Base-by-base conservation (phyloP, 2,888 invertebrate species). In the Monoplex corrugatus region DNA sequence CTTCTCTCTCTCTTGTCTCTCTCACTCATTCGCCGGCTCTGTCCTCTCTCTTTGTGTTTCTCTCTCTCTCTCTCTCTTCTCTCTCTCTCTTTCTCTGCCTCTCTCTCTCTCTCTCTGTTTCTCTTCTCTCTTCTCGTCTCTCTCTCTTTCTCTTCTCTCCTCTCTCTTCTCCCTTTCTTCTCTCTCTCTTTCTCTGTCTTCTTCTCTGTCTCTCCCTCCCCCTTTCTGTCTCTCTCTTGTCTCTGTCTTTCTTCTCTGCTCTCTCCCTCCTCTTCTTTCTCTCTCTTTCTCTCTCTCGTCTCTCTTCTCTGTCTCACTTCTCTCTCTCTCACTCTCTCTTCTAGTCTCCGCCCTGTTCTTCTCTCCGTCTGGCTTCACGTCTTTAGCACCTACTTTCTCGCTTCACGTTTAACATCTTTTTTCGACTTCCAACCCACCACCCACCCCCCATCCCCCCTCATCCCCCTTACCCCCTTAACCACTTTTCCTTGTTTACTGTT, bases 81-180 rank as follows among this genome's bases (percentile, higher is more conserved):
- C 28, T 5, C 35, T 28, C 10, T 50, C 50, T 50, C 50, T 50
- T 19, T 50, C 10, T 50, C 50, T 50, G 10, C 19, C 50, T 50
- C 50, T 50, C 50, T 50, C 50, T 50, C 50, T 50, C 50, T 50
- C 50, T 50, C 50, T 23, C 10, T 75, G 3, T 75, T 38, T 75
- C 38, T 75, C 38, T 75, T 38, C 3, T 35, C 3, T 8, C 35
- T 38, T 75, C 75, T 38, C 35, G 2, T 38, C 35, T 32, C 38
- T 35, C 19, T 40, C 75, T 75, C 75, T 75, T 38, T 75, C 75
- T 75, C 75, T 75, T n/a, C n/a, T n/a, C n/a, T n/a, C n/a, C 75
- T 75, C 75, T 75, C 75, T 75, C 75, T 75, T 35, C 35, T 35
- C 28, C 38, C 35, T 35, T 75, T 35, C 35, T 35, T 75, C 75